These are phyloP conservation scores for Acanthosoma haemorrhoidale DNA, from an alignment of 2,888 invertebrate species.

Conservation along the genomic window DNA sequence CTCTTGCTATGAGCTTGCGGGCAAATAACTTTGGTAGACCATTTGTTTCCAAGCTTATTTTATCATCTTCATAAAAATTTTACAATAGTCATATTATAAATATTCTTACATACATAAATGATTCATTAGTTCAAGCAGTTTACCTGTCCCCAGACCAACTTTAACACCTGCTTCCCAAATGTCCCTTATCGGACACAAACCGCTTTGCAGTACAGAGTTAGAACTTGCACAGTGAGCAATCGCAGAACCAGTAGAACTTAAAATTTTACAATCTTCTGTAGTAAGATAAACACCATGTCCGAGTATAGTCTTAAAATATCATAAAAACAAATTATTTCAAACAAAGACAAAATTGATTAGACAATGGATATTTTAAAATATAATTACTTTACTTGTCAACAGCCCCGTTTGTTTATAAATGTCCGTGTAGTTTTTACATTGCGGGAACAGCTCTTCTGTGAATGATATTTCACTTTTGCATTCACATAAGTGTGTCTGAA, in stretches of 20 bases:
- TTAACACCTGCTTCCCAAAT: conserved; percentile 59
- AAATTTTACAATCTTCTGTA: conserved; percentile 60
- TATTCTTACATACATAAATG: too few species aligned
- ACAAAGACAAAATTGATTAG: not conserved
- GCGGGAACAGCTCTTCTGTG: conserved; percentile 56
- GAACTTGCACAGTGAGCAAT: conserved; percentile 84
- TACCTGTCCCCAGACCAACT: conserved; percentile 83
- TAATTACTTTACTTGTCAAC: conserved; percentile 63
- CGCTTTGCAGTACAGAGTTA: conserved; percentile 73
- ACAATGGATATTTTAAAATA: not conserved
- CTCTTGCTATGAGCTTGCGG: too few species aligned
- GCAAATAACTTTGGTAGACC: too few species aligned
- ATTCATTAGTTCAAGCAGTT: conserved; percentile 22
- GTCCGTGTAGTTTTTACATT: conserved; percentile 59
- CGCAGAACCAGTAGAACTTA: conserved; percentile 58
- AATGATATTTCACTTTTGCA: conserved; percentile 64
- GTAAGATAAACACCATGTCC: conserved; percentile 77
- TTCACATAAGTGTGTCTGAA: conserved; percentile 82
- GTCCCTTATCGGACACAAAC: conserved; percentile 69
- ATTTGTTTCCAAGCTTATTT: too few species aligned
- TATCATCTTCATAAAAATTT: too few species aligned
- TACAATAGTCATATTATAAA: too few species aligned
- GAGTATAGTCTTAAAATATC: conserved; percentile 59
- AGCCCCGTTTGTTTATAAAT: conserved; percentile 71
- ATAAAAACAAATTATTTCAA: conserved; percentile 26